These are phyloP conservation scores for Probaryconus sp. DNA, from an alignment of 1,140 invertebrate genomes.

Conservation along the genomic window DNA sequence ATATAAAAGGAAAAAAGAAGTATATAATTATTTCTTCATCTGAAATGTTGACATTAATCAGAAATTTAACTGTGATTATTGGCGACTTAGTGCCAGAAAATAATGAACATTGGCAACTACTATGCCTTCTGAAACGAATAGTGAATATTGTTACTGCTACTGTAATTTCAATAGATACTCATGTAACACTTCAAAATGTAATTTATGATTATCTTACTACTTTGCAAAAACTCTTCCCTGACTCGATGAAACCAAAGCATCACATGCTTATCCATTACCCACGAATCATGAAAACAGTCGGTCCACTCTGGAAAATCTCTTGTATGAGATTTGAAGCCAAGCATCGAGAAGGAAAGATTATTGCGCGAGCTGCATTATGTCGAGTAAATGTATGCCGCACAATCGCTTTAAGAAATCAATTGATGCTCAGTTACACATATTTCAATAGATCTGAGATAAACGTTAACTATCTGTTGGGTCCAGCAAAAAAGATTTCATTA, in stretches of 20 bases:
- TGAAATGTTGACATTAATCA: constrained; percentile 16
- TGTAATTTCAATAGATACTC: constrained; percentile 1
- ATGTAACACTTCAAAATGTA: not conserved
- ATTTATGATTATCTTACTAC: constrained; percentile 26
- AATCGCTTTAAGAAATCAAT: not conserved
- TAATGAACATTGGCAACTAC: constrained; percentile 9
- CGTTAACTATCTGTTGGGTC: not conserved
- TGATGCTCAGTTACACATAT: not conserved
- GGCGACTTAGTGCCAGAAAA: constrained; percentile 10
- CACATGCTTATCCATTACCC: constrained; percentile 1
- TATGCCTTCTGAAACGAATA: constrained; percentile 23
- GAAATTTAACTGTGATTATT: constrained; percentile 15
- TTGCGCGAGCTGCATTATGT: not conserved
- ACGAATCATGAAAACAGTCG: constrained; percentile 1
- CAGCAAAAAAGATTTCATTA: no score
- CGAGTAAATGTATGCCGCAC: constrained; percentile 1
- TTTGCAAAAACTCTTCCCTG: not conserved
- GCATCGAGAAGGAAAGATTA: not conserved
- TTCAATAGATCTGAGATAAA: not conserved
- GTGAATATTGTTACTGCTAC: constrained; percentile 21
- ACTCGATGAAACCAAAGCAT: constrained; percentile 5
- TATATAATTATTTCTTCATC: constrained; percentile 27
- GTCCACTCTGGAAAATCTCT: not conserved
- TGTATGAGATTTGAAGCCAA: constrained; percentile 2
- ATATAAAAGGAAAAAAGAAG: constrained; percentile 19